Evolutionary conservation across 2,797 vertebrate genomes (phyloP).

Genomic region (Myotis findleyi): DNA sequence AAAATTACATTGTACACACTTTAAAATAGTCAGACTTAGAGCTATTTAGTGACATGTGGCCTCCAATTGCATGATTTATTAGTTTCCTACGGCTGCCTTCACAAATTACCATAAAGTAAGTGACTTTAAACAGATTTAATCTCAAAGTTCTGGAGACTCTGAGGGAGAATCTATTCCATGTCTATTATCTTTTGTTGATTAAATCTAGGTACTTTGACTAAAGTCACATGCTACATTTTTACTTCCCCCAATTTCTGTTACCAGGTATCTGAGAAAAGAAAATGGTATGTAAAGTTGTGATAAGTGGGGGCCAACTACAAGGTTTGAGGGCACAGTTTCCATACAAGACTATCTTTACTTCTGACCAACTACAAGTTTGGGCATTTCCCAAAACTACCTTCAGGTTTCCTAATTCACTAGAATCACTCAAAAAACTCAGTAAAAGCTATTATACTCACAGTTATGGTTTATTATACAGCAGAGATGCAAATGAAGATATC

Average conservation of each 20-base stretch:
- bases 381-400: background rate
- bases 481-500: background rate
- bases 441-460: background rate
- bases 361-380: background rate
- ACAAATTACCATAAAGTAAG: background rate
- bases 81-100: background rate
- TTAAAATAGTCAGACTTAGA: background rate
- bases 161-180: background rate
- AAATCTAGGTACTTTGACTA: slow-evolving; percentile 25
- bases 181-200: background rate
- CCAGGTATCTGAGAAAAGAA: slow-evolving; percentile 11
- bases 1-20: slow-evolving; percentile 32
- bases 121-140: background rate
- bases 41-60: background rate
- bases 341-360: background rate
- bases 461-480: background rate
- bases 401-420: slow-evolving; percentile 15
- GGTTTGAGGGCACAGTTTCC: background rate
- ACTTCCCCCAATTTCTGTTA: slow-evolving; percentile 42
- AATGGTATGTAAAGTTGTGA: background rate
- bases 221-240: slow-evolving; percentile 29
- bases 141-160: background rate
- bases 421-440: background rate
- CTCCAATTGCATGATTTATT: background rate
- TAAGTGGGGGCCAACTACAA: background rate